phyloP scores from a whole-genome alignment of 2,113 vertebrate species.

The Microtus oregoni region DNA sequence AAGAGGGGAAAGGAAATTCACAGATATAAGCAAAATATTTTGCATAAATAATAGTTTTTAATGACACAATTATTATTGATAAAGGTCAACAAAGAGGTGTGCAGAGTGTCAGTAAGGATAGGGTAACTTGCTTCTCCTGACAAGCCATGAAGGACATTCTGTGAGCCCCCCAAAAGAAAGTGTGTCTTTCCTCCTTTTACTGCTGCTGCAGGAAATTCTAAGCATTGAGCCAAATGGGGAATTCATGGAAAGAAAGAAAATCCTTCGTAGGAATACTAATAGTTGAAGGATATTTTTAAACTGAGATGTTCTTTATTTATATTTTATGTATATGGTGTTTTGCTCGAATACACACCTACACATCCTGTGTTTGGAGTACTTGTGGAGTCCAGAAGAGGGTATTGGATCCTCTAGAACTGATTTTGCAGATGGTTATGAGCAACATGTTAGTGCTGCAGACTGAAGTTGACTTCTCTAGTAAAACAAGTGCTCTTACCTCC shows the following conservation, averaged over 20 bases:
- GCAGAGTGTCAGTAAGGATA: not conserved
- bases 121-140: not conserved
- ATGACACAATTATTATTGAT: slow-evolving; percentile 17
- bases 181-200: not conserved
- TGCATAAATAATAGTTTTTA: not conserved
- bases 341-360: not conserved
- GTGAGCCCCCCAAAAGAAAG: too few species aligned
- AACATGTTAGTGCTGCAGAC: not conserved
- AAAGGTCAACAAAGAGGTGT: not conserved
- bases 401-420: not conserved
- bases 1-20: not conserved
- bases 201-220: not conserved
- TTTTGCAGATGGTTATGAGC: not conserved
- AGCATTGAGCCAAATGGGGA: not conserved
- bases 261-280: not conserved
- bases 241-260: not conserved
- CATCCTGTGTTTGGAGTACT: not conserved
- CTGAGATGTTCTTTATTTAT: not conserved
- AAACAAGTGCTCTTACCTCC: not conserved
- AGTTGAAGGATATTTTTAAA: not conserved
- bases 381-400: not conserved
- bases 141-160: not conserved
- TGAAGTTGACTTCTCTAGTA: not conserved
- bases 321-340: not conserved
- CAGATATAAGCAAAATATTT: not conserved